Evolutionary conservation across 92 coral and sea anemone genomes (phyloP), one percentile per base, ranked within the genome.

Genomic region (Palythoa grandiflora): DNA sequence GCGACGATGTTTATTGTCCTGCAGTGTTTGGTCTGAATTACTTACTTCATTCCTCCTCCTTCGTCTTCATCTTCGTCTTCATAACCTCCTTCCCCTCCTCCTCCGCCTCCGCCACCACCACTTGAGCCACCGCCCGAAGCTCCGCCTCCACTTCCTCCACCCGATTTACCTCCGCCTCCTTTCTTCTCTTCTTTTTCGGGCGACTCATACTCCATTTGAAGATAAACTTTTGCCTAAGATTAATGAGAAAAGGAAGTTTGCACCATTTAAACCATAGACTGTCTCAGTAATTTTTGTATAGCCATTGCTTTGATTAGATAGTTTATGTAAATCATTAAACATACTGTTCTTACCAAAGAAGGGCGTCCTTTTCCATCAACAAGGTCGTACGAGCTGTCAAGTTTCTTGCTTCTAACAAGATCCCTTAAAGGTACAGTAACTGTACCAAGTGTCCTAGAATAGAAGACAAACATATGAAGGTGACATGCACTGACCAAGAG

Each of bases 351-450:
- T 61, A 91, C 94, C 19, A 84, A 68, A 6, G 91, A 87, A 5
- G 92, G 89, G 28, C 87, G 79, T 13, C 83, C 79, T 38, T 88
- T 79, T 28, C 94, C 94, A 75, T 91, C 94, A 15, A 84, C 54
- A 60, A 91, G 78, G 40, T 52, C 89, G 9, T 88, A 84, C 12
- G 87, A 88, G 5, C 63, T 91, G 5, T 92, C 92, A 80, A 85
- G 35, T 68, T 88, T 90, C 50, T 94, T 92, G 76, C 83, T 92
- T 17, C 92, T 93, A 2, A 92, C 91, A 74, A 94, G 68, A 68
- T 85, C 92, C 71, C 79, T 88, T 39, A 94, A 76, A 3, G 97
- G 91, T 13, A 94, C 75, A 5, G 97, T 87, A 39, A 93, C 94
- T 54, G 95, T 87, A 44, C 94, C 97, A 19, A 94, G 85, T 8